A percentile compares a stretch with the other conserved stretches of the same genome.
Conservation (phyloP, 2,797 vertebrate species). For the Smutsia temminckii region DNA sequence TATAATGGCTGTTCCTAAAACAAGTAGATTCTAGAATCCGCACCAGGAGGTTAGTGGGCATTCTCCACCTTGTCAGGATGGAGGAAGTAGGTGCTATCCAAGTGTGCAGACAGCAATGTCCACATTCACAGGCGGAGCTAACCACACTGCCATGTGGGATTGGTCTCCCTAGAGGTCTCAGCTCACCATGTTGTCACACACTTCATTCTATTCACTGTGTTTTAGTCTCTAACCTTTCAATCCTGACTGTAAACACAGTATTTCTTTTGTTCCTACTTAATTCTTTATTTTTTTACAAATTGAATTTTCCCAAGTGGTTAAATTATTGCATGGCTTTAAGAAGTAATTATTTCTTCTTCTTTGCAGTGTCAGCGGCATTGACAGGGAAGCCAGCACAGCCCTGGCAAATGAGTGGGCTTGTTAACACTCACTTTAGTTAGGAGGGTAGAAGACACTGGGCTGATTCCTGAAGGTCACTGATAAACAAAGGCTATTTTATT, state of each 20-base stretch:
- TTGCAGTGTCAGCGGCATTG: neutral
- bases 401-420: neutral
- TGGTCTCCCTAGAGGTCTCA: rapidly evolving
- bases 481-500: neutral
- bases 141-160: rapidly evolving
- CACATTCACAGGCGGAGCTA: neutral
- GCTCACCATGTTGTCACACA: neutral
- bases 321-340: neutral
- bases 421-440: neutral
- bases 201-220: neutral
- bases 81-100: neutral
- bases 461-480: neutral
- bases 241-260: neutral
- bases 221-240: neutral
- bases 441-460: neutral
- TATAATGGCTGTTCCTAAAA: neutral
- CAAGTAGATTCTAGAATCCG: neutral
- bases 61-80: neutral
- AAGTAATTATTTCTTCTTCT: conserved; percentile 33
- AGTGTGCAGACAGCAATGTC: rapidly evolving
- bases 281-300: conserved; percentile 42
- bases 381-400: neutral
- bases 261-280: conserved; percentile 18
- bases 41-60: neutral
- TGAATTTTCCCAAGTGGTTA: neutral